A percentile compares a stretch with the other conserved stretches of the same genome.
These are phyloP conservation scores for Caenorhabditis afra DNA, from an alignment of 2,888 invertebrate species.

Conservation along the genomic window DNA sequence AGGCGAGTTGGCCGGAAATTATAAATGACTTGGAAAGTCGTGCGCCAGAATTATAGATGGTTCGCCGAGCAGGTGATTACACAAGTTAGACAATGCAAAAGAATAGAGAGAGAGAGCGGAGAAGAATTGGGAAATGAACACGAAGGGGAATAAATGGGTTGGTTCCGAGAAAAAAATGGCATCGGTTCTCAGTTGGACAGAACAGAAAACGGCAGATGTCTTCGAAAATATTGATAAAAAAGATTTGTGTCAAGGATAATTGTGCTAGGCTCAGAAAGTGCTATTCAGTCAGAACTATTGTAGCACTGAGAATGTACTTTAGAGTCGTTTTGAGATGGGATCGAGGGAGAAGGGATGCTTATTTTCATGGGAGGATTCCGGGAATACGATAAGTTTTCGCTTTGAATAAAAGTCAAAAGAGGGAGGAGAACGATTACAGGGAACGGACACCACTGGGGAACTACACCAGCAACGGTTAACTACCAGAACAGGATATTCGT, in stretches of 20 bases:
- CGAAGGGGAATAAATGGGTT: too few relatives aligned
- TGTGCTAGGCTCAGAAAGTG: too few relatives aligned
- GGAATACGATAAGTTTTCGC: too few relatives aligned
- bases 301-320: too few relatives aligned
- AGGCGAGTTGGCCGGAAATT: neutral
- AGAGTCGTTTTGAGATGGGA: too few relatives aligned
- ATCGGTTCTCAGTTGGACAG: too few relatives aligned
- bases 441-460: neutral
- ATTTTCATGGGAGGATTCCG: too few relatives aligned
- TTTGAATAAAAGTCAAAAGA: too few relatives aligned
- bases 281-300: too few relatives aligned
- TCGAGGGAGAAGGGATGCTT: neutral
- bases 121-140: neutral
- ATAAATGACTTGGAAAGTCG: conserved; percentile 1
- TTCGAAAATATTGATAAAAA: neutral
- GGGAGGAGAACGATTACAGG: too few relatives aligned
- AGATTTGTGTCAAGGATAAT: neutral
- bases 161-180: conserved; percentile 2
- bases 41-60: neutral
- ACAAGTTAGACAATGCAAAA: neutral
- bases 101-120: neutral
- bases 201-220: too few relatives aligned
- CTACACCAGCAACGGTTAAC: conserved; percentile 31
- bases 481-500: conserved; percentile 39
- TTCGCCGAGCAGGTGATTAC: conserved; percentile 7